Base-by-base conservation (phyloP, 2,888 invertebrate genomes). In the Tiliacea citrago region DNA sequence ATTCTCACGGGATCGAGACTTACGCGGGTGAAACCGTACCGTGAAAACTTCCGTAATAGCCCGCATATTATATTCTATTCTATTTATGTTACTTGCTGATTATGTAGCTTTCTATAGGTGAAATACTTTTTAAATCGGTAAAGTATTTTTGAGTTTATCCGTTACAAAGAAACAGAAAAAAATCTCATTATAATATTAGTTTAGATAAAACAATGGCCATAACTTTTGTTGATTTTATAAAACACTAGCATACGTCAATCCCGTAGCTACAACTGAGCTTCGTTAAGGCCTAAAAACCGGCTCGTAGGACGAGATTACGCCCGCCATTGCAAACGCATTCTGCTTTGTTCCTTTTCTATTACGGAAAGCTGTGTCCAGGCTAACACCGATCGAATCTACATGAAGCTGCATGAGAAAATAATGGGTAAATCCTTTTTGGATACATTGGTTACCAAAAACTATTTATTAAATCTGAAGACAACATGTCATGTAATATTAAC, bases 321-420 rank as follows among this genome's bases (percentile, higher is more conserved):
- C 57, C 12, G 21, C 29, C 49, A 58, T 58, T 68, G 45, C 68
- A 57, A 68, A 66, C 13, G 78, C 35, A 61, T 66, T 66, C 29
- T 24, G 18, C n/a, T 73, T 67, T 77, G 47, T 72, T 65, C 53
- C 8, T 77, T 79, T 80, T 82, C 12, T 62, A 61, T 75, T 51
- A n/a, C 39, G 35, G 7, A 57, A 53, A 71, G 29, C 63, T 39
- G 62, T 47, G 45, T 57, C 13, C 42, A 67, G 29, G n/a, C 47
- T 67, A 63, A 63, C 57, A 68, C 21, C 29, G 67, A 68, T 63
- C 35, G 57, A 74, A 81, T 74, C 2, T 75, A 63, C 53, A 75
- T 75, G 57, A 68, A 81, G 42, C n/a, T 74, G 24, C 16, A 66
- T 16, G 42, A 39, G 45, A 45, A 65, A 67, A 68, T 6, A 47